These are phyloP conservation scores for Fragum sueziense DNA, from an alignment of 2,888 invertebrate species.

Conservation along the genomic window DNA sequence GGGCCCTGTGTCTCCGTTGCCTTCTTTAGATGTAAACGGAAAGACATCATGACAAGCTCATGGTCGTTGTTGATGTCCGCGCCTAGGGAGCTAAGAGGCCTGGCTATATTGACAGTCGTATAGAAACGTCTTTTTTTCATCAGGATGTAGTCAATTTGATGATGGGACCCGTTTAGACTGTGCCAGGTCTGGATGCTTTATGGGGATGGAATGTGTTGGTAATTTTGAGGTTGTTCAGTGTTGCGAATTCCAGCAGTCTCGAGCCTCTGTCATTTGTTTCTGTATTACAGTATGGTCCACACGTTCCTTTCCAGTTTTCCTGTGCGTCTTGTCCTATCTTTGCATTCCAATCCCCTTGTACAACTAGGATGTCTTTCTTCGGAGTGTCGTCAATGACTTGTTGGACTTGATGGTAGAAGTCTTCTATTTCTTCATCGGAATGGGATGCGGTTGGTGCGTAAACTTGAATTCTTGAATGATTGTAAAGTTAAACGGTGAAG, in stretches of 20 bases:
- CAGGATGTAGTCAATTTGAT: constrained; percentile 51
- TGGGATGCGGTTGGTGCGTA: too few species aligned
- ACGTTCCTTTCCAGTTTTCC: constrained; percentile 34
- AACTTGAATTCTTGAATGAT: too few species aligned
- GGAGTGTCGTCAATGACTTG: too few species aligned
- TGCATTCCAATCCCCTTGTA: not conserved
- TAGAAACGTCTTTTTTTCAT: constrained; percentile 28
- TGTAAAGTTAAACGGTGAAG: too few species aligned
- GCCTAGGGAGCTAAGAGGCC: constrained; percentile 22
- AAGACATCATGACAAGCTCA: too few species aligned
- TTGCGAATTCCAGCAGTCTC: constrained; percentile 50
- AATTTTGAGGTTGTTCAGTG: too few species aligned
- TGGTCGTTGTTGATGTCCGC: too few species aligned
- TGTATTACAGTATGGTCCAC: constrained; percentile 27
- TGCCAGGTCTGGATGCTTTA: constrained; percentile 45
- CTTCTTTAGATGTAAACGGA: constrained; percentile 24
- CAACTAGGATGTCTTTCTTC: too few species aligned
- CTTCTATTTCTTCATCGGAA: too few species aligned
- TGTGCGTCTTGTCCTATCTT: constrained; percentile 22
- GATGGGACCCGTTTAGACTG: constrained; percentile 4
- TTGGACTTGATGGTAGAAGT: too few species aligned
- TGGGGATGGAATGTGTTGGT: constrained; percentile 34
- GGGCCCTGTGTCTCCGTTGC: constrained; percentile 26
- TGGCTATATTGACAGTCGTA: constrained; percentile 18
- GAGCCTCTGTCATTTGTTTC: constrained; percentile 33